Base-by-base conservation (phyloP, 2,113 vertebrate species). In the Nothocercus julius region DNA sequence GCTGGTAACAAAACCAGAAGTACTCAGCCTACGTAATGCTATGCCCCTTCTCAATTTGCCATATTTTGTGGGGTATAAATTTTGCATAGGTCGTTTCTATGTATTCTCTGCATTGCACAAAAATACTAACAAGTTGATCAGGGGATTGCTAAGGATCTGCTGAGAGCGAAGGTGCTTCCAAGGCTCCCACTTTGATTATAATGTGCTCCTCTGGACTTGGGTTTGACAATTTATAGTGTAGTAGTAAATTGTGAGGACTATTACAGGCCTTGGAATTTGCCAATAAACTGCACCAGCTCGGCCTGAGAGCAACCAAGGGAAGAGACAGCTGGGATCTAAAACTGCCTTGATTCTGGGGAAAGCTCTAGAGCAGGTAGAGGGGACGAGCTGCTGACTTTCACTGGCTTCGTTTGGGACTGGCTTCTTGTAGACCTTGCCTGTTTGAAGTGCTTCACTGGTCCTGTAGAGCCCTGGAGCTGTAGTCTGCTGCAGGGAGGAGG, bases 21-120 rank as follows among this genome's bases (percentile, higher is more conserved):
- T 76, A 72, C 87, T 51, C 17, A 80, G 78, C 87, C 49, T 62
- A 4, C 64, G 64, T 91, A 92, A 95, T 78, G 32, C 38, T 64
- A 8, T 59, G 63, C 59, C 92, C 82, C 66, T 74, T 88, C 92
- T 85, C 84, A 83, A 63, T 96, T 94, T 92, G 54, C 95, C 95
- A 95, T 95, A 93, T 96, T 90, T 59, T 80, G 11, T 17, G 59
- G 40, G 72, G 63, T 90, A 76, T 89, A 84, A 93, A 92, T 92
- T 77, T 74, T 77, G 44, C 28, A 17, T 64, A 4, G 87, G 9
- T 61, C 13, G 20, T 87, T 81, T 89, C 72, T 81, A 54, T 74
- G 32, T 79, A 9, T 8, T 22, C 0, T 1, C 44, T 80, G 87
- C 27, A 13, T 70, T 76, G 34, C 63, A 81, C 6, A 63, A 80